Evolutionary conservation across 2,888 invertebrate genomes (phyloP), one percentile per base, ranked within the genome.

Genomic region (Amorpha juglandis): DNA sequence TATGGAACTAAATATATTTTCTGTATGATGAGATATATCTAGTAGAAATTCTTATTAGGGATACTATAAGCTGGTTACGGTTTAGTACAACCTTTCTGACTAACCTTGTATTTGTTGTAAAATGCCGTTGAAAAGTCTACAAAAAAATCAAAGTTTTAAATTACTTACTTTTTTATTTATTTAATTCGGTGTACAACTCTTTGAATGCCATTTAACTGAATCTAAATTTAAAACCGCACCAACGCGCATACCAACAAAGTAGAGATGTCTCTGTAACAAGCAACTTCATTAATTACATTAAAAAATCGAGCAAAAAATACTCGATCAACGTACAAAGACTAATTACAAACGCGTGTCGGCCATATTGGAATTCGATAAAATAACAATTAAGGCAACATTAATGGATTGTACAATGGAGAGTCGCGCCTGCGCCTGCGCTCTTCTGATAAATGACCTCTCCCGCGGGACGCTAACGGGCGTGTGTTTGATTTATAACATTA

Each of bases 401-500:
- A 89, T 86, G 87, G 80, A 84, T 81, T 81, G 77, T 82, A 90
- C 90, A 89, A 89, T 89, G 83, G 85, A 77, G 75, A 77, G 78
- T 78, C 86, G 87, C 88, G 88, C 86, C 75, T 77, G 88, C 86
- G 84, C 81, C 74, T 58, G 58, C 58, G 58, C 58, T 38, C 33
- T 42, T 76, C 82, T 91, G 90, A 91, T 91, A 89, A 91, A 91
- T 91, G 89, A 90, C 86, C 82, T 79, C 81, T 85, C 84, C 82
- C 72, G 74, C 75, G 82, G 81, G 86, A 88, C 82, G 84, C 83
- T 87, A 86, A 87, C 89, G 81, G 82, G 90, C 85, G 90, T 76
- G 88, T 87, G 80, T 91, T 91, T 91, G 91, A 91, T 92, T 91
- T 90, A 92, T 91, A 90, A 91, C 89, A 90, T 90, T 90, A 90